Conservation (phyloP, 2,888 invertebrate species). For the Athalia cordata region DNA sequence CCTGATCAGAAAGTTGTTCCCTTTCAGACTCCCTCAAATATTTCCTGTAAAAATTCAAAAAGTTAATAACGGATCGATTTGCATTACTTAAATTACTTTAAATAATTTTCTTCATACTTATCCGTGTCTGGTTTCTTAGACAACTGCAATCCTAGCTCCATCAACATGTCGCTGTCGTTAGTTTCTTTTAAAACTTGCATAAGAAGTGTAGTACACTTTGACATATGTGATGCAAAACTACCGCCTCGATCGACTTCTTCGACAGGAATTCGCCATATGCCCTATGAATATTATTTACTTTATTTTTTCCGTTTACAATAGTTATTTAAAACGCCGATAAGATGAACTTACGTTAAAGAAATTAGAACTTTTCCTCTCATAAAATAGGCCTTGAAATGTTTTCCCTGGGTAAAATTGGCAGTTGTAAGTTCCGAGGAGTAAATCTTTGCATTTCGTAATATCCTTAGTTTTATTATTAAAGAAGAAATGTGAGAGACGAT, state of each 20-base stretch:
- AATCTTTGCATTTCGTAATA: conserved; percentile 81
- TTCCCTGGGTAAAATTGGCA: conserved; percentile 78
- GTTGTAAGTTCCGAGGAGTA: conserved; percentile 82
- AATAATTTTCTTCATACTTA: conserved; percentile 77
- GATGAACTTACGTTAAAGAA: conserved; percentile 86
- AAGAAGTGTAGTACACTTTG: conserved; percentile 86
- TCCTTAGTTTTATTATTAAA: conserved; percentile 84
- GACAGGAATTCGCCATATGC: conserved; percentile 94
- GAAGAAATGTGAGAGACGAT: conserved; percentile 89
- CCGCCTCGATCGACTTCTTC: conserved; percentile 94
- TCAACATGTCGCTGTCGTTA: conserved; percentile 86
- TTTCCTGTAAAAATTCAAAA: conserved; percentile 75
- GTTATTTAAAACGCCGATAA: background rate
- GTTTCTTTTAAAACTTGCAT: conserved; percentile 87
- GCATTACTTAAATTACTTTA: background rate
- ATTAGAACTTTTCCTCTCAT: conserved; percentile 88
- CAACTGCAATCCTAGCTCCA: conserved; percentile 87
- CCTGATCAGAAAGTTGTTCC: conserved; percentile 86
- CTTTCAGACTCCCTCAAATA: conserved; percentile 91
- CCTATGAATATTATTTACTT: conserved; percentile 74
- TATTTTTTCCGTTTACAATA: background rate
- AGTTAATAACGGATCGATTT: conserved; percentile 8
- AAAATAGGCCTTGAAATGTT: conserved; percentile 87
- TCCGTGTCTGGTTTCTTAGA: conserved; percentile 88
- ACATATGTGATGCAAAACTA: conserved; percentile 93